These are phyloP conservation scores for Riptortus pedestris DNA, from an alignment of 1,140 invertebrate genomes.

Conservation along the genomic window DNA sequence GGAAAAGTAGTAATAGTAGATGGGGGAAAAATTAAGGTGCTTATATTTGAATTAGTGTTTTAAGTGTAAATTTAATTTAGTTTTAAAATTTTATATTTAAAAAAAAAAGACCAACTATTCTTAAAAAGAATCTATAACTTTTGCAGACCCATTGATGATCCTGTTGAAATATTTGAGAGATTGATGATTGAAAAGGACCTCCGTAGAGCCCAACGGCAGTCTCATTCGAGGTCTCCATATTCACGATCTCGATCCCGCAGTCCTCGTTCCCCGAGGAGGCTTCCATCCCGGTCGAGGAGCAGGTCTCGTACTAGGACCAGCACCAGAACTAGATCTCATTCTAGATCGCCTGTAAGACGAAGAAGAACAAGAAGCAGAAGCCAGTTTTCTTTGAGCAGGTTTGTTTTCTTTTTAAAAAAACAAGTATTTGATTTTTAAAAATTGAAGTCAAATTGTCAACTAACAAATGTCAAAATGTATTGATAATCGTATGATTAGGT, in stretches of 20 bases:
- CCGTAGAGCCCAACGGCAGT: conserved; percentile 41
- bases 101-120: too few species aligned
- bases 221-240: conserved; percentile 30
- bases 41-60: too few species aligned
- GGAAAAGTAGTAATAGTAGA: too few species aligned
- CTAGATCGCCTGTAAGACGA: conserved; percentile 6
- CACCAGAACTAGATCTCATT: conserved; percentile 23
- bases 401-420: too few species aligned
- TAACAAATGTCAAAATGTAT: too few species aligned
- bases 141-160: conserved; percentile 62
- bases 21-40: too few species aligned
- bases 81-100: too few species aligned
- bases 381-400: conserved; percentile 27
- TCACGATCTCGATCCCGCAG: conserved; percentile 18
- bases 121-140: too few species aligned
- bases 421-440: too few species aligned
- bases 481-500: too few species aligned
- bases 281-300: conserved; percentile 35
- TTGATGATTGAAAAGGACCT: conserved; percentile 76
- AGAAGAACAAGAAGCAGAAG: conserved; percentile 13
- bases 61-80: too few species aligned
- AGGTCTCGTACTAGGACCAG: conserved; percentile 36
- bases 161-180: conserved; percentile 71
- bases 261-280: conserved; percentile 28
- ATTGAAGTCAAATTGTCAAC: too few species aligned